Conservation (phyloP, 2,113 vertebrate genomes). For the Recurvirostra avosetta region DNA sequence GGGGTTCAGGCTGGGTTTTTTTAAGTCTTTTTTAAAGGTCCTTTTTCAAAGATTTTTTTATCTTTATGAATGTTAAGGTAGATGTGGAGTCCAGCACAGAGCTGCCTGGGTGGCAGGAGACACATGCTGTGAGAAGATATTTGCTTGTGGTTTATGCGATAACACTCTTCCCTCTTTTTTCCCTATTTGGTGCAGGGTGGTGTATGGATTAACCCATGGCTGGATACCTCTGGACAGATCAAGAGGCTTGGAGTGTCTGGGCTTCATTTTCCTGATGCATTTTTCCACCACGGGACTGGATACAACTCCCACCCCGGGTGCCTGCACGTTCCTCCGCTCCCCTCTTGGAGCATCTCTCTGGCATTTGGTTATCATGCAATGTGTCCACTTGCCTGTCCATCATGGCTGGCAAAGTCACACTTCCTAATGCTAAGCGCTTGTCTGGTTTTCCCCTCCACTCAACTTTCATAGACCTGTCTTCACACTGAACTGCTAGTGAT, state of each 20-base stretch:
- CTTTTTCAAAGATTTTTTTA: background rate
- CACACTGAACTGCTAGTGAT: background rate
- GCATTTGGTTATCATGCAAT: background rate
- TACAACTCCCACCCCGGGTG: background rate
- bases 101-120: background rate
- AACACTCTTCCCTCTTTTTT: background rate
- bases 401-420: background rate
- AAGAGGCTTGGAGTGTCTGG: background rate
- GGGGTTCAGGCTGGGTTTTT: background rate
- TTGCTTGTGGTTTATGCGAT: background rate
- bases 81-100: background rate
- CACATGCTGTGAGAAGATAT: background rate
- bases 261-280: background rate
- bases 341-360: background rate
- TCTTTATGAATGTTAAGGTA: background rate
- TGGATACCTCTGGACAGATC: background rate
- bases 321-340: fast-evolving
- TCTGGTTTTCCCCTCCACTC: background rate
- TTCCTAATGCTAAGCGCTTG: background rate
- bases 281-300: background rate
- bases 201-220: background rate
- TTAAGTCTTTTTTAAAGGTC: background rate
- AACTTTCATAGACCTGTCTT: background rate
- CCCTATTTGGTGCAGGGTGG: background rate
- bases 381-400: background rate